phyloP scores from a whole-genome alignment of 2,888 invertebrate genomes.

The Yponomeuta malinellus region DNA sequence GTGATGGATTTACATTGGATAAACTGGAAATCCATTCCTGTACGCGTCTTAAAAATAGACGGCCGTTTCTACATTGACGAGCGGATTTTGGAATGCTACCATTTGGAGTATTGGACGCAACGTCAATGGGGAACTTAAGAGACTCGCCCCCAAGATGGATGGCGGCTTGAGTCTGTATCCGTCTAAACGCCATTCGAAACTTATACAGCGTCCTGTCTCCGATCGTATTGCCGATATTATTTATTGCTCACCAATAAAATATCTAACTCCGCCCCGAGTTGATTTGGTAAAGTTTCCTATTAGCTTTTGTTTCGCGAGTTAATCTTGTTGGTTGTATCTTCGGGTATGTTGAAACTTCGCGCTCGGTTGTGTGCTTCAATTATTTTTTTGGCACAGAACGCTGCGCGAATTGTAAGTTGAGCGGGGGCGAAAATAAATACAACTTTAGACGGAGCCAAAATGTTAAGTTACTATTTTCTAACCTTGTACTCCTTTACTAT shows the following conservation, averaged over 20 bases:
- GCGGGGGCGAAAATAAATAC: background rate
- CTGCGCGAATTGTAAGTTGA: background rate
- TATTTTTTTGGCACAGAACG: background rate
- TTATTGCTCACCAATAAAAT: conserved; percentile 27
- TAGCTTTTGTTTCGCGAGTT: background rate
- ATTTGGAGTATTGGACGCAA: no score
- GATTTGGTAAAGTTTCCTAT: background rate
- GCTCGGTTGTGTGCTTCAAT: background rate
- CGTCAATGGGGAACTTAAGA: no score
- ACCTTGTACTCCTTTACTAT: background rate
- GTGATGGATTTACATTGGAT: no score
- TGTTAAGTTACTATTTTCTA: background rate
- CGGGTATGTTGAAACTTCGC: background rate
- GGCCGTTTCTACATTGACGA: no score
- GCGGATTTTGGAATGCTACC: no score
- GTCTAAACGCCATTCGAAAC: conserved; percentile 41
- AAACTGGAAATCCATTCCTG: no score
- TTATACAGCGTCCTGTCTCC: conserved; percentile 35
- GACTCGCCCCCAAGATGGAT: conserved; percentile 25
- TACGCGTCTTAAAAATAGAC: no score
- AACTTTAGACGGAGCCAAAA: background rate
- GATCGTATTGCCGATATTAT: conserved; percentile 41
- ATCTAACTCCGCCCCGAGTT: background rate
- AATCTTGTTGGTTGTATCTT: background rate
- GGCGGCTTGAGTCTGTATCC: conserved; percentile 37